Evolutionary conservation across 2,888 invertebrate species (phyloP).

Genomic region (Gastrophysa polygoni): DNA sequence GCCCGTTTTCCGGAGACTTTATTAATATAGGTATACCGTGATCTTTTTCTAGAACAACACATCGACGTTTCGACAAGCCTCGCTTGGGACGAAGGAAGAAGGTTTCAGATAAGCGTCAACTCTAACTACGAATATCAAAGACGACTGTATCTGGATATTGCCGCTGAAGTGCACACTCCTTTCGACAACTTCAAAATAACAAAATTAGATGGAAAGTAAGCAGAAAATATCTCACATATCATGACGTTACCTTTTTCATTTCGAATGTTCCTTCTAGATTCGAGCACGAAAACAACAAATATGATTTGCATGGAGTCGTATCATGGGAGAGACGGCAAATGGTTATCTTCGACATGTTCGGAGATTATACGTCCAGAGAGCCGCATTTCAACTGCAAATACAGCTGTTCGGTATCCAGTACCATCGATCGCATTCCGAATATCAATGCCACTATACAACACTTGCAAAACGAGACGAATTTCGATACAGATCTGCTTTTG

Average conservation of each 20-base stretch:
- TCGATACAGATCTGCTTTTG: conserved; percentile 61
- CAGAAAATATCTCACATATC: conserved; percentile 13
- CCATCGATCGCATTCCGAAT: conserved; percentile 65
- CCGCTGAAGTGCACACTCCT: conserved; percentile 62
- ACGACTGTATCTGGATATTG: conserved; percentile 59
- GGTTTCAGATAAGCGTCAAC: conserved; percentile 66
- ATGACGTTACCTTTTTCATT: neutral
- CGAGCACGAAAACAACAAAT: conserved; percentile 59
- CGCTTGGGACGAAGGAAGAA: conserved; percentile 73
- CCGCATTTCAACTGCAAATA: conserved; percentile 60
- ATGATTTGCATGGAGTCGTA: conserved; percentile 62
- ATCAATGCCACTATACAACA: conserved; percentile 64
- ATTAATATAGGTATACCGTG: too few species aligned
- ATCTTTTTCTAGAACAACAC: conserved; percentile 50
- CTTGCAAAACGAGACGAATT: conserved; percentile 59
- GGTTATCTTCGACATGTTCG: conserved; percentile 63
- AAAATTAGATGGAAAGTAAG: conserved; percentile 61
- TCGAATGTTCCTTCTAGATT: conserved; percentile 54
- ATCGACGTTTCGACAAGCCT: conserved; percentile 63
- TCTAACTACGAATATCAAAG: conserved; percentile 63
- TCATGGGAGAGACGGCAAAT: conserved; percentile 68
- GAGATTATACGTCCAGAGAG: conserved; percentile 59
- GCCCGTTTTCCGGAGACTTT: too few species aligned
- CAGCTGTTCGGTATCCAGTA: conserved; percentile 63
- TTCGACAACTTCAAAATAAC: conserved; percentile 66